These are phyloP conservation scores for Zaprionus ornatus DNA, from an alignment of 1,140 invertebrate species.

Conservation along the genomic window DNA sequence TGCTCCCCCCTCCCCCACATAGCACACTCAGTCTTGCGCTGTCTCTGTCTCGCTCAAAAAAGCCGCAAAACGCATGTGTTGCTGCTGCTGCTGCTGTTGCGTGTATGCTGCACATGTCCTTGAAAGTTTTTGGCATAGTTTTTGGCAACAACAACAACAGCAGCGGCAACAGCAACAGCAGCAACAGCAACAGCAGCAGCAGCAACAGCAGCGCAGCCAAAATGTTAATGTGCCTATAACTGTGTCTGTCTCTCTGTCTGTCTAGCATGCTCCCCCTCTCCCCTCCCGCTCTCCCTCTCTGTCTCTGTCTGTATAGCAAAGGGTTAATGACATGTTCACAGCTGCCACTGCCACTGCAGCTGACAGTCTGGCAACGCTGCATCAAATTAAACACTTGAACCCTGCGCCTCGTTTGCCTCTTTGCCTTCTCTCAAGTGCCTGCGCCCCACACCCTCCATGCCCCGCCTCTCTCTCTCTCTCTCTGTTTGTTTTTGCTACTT, in stretches of 20 bases:
- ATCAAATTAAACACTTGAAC: constrained; percentile 67
- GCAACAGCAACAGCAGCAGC: constrained; percentile 33
- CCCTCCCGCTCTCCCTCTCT: background rate
- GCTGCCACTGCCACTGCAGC: constrained; percentile 31
- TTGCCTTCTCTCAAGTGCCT: constrained; percentile 34
- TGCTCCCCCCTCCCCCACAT: background rate
- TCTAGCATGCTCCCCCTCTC: background rate
- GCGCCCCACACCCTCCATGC: background rate
- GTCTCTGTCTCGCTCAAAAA: constrained; percentile 38
- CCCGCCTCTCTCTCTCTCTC: background rate
- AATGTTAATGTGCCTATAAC: constrained; percentile 67
- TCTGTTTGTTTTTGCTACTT: constrained; percentile 10
- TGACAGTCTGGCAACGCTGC: constrained; percentile 47
- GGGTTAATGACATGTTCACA: constrained; percentile 61
- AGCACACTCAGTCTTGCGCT: background rate
- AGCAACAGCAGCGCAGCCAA: constrained; percentile 25
- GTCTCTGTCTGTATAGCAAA: constrained; percentile 7
- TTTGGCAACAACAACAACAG: constrained; percentile 42
- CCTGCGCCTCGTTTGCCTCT: background rate
- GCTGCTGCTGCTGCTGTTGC: constrained; percentile 29
- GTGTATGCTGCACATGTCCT: constrained; percentile 72
- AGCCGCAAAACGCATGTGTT: constrained; percentile 64
- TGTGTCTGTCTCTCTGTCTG: constrained; percentile 11
- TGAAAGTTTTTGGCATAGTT: constrained; percentile 84
- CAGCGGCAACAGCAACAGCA: constrained; percentile 36